These are phyloP conservation scores for Hybos culiciformis DNA, from an alignment of 2,888 invertebrate genomes.

Conservation along the genomic window DNA sequence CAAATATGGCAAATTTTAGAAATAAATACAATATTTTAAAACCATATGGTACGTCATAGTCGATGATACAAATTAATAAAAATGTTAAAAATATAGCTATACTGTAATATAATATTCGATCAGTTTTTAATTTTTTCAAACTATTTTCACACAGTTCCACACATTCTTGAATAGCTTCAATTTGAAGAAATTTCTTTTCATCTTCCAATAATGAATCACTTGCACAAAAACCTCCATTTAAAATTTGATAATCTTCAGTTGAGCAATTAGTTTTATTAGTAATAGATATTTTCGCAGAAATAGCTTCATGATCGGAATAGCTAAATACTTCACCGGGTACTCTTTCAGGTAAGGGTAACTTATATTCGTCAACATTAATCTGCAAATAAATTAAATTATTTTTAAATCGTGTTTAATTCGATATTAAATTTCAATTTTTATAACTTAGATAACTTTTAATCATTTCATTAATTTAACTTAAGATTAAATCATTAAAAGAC, in stretches of 20 bases:
- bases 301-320: conserved; percentile 85
- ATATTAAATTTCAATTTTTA: too few relatives aligned
- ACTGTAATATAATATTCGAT: conserved; percentile 29
- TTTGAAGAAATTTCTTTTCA: conserved; percentile 13
- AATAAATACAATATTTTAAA: conserved; percentile 38
- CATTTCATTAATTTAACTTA: too few relatives aligned
- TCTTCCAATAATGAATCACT: neutral
- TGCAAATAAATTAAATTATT: conserved; percentile 17
- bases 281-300: conserved; percentile 42
- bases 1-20: conserved; percentile 47
- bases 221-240: neutral
- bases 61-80: conserved; percentile 25
- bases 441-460: too few relatives aligned
- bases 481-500: too few relatives aligned
- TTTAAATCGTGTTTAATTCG: neutral
- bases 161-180: conserved; percentile 23
- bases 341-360: conserved; percentile 56
- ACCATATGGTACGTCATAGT: conserved; percentile 27
- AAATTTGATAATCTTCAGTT: too few relatives aligned
- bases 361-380: conserved; percentile 42
- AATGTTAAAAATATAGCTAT: conserved; percentile 25
- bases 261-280: neutral
- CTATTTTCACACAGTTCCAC: conserved; percentile 28
- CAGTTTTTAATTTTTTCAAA: conserved; percentile 26
- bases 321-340: conserved; percentile 60